Percentiles rank a stretch among this genome's conserved stretches.
Evolutionary conservation across 2,113 vertebrate species (phyloP).

Genomic region (Furnarius figulus): DNA sequence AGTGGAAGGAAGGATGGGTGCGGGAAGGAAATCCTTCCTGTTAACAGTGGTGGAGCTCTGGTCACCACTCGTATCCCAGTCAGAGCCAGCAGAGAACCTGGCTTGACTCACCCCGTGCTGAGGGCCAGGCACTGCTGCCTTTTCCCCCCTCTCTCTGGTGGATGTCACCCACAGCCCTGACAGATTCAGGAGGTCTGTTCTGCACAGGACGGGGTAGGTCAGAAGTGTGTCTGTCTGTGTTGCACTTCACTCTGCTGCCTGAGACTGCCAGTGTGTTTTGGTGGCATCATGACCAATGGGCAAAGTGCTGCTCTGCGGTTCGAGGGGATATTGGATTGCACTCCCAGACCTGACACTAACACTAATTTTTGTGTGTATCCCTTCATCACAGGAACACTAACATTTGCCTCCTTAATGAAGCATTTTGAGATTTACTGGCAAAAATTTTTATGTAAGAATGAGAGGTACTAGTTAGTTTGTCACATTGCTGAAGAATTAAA

Average conservation of each 20-base stretch:
- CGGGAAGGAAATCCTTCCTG: not conserved
- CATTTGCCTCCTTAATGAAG: not conserved
- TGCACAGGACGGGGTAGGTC: fast-evolving
- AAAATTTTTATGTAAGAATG: not conserved
- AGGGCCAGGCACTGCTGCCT: not conserved
- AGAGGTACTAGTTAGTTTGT: not conserved
- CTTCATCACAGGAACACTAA: not conserved
- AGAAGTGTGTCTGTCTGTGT: fast-evolving
- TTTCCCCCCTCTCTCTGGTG: too few relatives aligned
- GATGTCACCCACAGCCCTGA: fast-evolving
- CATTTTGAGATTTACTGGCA: not conserved
- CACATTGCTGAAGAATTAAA: not conserved
- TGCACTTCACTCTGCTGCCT: not conserved
- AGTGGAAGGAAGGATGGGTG: not conserved
- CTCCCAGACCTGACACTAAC: not conserved
- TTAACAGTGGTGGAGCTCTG: fast-evolving
- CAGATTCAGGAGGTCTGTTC: fast-evolving
- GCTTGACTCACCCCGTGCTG: not conserved
- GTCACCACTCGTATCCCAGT: fast-evolving
- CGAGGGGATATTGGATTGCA: not conserved
- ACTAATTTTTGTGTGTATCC: not conserved
- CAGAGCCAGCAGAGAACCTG: not conserved
- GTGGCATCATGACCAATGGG: fast-evolving
- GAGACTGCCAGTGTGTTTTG: fast-evolving
- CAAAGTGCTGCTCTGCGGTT: not conserved